Evolutionary conservation across 2,888 invertebrate species (phyloP), one percentile per base, ranked within the genome.

Genomic region (Polyommatus iphigenia): DNA sequence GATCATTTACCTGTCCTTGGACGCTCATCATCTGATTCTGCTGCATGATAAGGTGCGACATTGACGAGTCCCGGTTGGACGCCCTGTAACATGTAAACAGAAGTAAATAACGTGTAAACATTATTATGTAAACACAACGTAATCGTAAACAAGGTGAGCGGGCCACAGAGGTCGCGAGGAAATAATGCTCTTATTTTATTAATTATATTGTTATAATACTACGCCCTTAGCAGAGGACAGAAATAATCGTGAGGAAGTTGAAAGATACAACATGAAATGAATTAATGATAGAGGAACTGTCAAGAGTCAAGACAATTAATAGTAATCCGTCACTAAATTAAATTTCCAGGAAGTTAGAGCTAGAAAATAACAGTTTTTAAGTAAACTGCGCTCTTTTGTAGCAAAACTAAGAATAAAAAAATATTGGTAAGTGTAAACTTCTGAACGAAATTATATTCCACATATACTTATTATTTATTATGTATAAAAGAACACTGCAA

Each of bases 21-120:
- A 94, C 94, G 82, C 90, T 91, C 90, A 93, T 92, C 92, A 95
- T 94, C 85, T 94, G 94, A 82, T 93, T 94, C 82, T 94, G 94
- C 84, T 94, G 94, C 91, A 94, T 94, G 81, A 94, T 91, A 46
- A 94, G 90, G 83, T 94, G 94, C 77, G 94, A 91, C 91, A 94
- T 93, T 79, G 94, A 90, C 57, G 93, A 88, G 85, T 94, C 93
- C 82, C 95, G 95, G 80, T 84, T 91, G 78, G 93, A 88, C 57
- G 89, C 83, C 82, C 93, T 93, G 84, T 77, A 87, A 83, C 78
- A 83, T 15, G 72, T 41, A 71, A 71, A 71, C 72, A 78, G 82
- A 71, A 84, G 29, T 78, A 78, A 76, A 77, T 54, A 71, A 73
- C 15, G n/a, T 71, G 32, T 76, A 79, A 79, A 79, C 76, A 76